Evolutionary conservation across 1,140 invertebrate genomes (phyloP).

Genomic region (Zophobas morio): DNA sequence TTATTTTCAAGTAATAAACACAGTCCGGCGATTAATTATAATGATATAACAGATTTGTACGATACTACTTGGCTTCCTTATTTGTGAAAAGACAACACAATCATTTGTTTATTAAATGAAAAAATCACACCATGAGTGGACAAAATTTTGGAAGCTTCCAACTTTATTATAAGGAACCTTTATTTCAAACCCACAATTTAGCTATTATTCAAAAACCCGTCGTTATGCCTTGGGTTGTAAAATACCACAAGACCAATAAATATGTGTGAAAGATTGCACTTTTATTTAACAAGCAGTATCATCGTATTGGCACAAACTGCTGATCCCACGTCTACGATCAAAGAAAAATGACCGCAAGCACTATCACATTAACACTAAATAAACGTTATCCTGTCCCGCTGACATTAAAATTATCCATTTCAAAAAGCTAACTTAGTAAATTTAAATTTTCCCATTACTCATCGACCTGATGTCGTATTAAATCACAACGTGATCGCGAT

Average conservation of each 20-base stretch:
- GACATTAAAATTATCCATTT: slow-evolving; percentile 4
- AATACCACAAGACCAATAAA: background rate
- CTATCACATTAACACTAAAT: background rate
- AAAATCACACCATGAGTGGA: too few relatives aligned
- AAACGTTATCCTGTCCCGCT: background rate
- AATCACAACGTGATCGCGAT: slow-evolving; percentile 24
- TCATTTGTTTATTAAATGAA: too few relatives aligned
- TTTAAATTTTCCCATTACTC: slow-evolving; percentile 35
- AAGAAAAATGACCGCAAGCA: slow-evolving; percentile 5
- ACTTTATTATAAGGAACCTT: background rate
- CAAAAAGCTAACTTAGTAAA: slow-evolving; percentile 1
- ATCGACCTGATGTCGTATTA: slow-evolving; percentile 19
- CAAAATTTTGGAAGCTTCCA: too few relatives aligned
- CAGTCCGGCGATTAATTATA: too few relatives aligned
- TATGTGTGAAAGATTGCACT: background rate
- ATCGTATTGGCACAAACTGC: background rate
- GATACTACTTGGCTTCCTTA: too few relatives aligned
- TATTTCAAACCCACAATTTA: background rate
- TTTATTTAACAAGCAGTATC: too few relatives aligned
- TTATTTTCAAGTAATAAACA: too few relatives aligned
- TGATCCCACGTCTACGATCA: slow-evolving; percentile 11
- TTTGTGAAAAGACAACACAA: too few relatives aligned
- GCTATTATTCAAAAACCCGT: too few relatives aligned
- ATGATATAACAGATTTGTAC: too few relatives aligned
- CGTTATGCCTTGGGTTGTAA: too few relatives aligned